Evolutionary conservation across 2,888 invertebrate species (phyloP), one percentile per base, ranked within the genome.

Genomic region (Drosophila dives): DNA sequence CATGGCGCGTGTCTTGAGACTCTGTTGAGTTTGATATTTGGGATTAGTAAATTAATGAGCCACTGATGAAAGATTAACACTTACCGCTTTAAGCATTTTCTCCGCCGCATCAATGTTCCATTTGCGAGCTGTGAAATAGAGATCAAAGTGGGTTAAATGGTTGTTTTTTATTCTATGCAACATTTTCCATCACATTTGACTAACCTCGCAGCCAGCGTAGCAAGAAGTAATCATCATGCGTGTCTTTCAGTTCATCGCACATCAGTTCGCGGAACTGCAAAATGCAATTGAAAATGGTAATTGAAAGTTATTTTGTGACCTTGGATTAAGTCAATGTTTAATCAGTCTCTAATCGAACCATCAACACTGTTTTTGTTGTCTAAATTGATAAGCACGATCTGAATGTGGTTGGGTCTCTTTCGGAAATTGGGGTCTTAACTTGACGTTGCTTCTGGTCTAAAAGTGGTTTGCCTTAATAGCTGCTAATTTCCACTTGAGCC

Each of bases 101-200:
- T 98, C 98, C 0, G 98, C 97, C n/a, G 97, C 97, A 60, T 95
- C 95, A 1, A 96, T 91, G 91, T 98, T 96, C 95, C 97, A 98
- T 93, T 96, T 96, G 90, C 98, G 94, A 3, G 98, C 98, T 92
- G 45, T 53, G 50, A 29, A 38, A 26, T 34, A 23, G n/a, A 48
- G n/a, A 12, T 15, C 17, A 3, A 26, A 20, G 2, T 36, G 23
- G 15, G 40, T 10, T 29, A 50, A 6, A 7, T 23, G 15, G 8
- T 45, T 15, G 2, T 20, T 7, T 6, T 40, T 15, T 26, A 1
- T 40, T 26, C 23, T 7, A 20, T 12, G 20, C 6, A 29, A 15
- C 36, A 70, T 1, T 20, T 50, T 17, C 3, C 1, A 8, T 29
- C 17, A 29, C 20, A 10, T 4, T 20, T 23, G 40, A 81, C 92